Evolutionary conservation across 2,888 invertebrate genomes (phyloP).

Genomic region (Anorthoa munda): DNA sequence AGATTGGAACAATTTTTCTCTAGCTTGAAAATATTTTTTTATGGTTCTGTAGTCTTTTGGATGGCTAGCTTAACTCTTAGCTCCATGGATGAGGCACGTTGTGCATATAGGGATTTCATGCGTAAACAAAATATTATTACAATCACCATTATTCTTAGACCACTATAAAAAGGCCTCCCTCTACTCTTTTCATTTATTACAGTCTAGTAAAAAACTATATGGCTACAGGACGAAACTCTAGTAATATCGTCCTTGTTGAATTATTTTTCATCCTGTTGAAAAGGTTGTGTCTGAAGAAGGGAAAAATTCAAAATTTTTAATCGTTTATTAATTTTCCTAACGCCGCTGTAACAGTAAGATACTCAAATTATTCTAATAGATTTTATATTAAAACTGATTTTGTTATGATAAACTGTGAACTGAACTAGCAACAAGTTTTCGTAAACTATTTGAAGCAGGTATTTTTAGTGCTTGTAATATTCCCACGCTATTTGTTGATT

Average conservation of each 20-base stretch:
- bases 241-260: too few species aligned
- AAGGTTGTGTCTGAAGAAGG: too few species aligned
- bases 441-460: constrained; percentile 13
- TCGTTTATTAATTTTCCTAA: too few species aligned
- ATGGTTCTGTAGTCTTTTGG: constrained; percentile 37
- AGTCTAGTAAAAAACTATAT: too few species aligned
- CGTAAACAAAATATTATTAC: neutral
- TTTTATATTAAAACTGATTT: constrained; percentile 15
- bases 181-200: neutral
- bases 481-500: constrained; percentile 30
- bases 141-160: neutral
- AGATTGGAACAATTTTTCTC: constrained; percentile 87
- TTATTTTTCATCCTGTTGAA: too few species aligned
- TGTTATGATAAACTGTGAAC: constrained; percentile 18
- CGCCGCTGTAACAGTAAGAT: neutral
- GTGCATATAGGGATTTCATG: neutral
- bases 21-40: constrained; percentile 66
- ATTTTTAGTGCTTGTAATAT: constrained; percentile 33
- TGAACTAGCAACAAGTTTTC: constrained; percentile 6
- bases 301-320: too few species aligned
- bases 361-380: neutral
- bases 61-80: constrained; percentile 9
- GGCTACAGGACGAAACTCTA: too few species aligned
- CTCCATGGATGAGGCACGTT: neutral
- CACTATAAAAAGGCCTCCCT: neutral